Base-by-base conservation (phyloP, 2,113 vertebrate species). In the Pteruthius melanotis region DNA sequence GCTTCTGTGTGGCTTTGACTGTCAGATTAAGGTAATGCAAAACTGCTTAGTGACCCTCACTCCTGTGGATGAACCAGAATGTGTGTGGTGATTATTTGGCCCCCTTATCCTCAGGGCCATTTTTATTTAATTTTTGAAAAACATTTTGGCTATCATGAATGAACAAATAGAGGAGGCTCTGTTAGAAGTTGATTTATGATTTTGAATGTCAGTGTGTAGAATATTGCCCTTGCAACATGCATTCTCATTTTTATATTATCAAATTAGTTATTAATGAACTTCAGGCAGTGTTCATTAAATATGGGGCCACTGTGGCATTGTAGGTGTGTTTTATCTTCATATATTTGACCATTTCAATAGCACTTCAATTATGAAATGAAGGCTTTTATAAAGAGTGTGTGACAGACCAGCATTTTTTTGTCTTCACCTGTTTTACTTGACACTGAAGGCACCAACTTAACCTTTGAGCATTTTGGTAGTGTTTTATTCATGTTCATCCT, bases 271-370 rank as follows among this genome's bases (percentile, higher is more conserved):
- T 65, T 70, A 70, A 61, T 53, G 65, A 26, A 10, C 16, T 37
- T 49, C 33, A 65, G 27, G 7, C 6, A 1, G n/a, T 23, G 15
- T 28, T 66, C 2, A 9, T n/a, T 90, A 83, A 70, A 45, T 71
- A 31, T 0, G 1, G 50, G 61, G n/a, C 27, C 22, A 10, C 39
- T 49, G 0, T 24, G 30, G 6, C 17, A 15, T 16, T 57, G 7
- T 61, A 53, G 10, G 10, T 78, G 6, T 74, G 64, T 68, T 76
- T 45, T 1, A 1, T 42, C 31, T 65, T 69, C 6, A 2, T 88
- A 10, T 18, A 5, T 65, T 42, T 60, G 42, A 42, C 31, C 13
- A 27, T 65, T 84, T 47, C 31, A 40, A 40, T 65, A 52, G 37
- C 47, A 54, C 11, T 39, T 78, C 23, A 84, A 8, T 39, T 45